A percentile compares a stretch with the other conserved stretches of the same genome.
Conservation (phyloP, 2,113 vertebrate species). For the Coregonus clupeaformis region DNA sequence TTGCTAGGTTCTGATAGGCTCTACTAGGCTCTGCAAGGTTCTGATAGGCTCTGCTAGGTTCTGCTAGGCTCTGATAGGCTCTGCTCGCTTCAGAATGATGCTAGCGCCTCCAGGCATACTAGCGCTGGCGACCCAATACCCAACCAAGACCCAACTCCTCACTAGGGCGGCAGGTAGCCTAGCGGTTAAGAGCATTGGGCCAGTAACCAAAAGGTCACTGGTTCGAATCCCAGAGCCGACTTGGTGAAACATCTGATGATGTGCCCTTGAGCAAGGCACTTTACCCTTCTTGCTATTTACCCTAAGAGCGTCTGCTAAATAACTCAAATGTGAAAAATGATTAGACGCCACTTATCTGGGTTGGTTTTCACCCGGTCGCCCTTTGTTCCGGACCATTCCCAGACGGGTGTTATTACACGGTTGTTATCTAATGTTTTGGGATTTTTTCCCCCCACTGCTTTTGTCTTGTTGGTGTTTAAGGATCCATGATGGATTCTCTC, state of each 20-base stretch:
- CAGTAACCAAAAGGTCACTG: no score
- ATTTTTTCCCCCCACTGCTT: neutral
- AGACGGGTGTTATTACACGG: constrained; percentile 11
- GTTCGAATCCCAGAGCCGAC: no score
- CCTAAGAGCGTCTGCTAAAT: neutral
- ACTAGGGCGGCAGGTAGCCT: no score
- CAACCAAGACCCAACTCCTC: no score
- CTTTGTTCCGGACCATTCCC: constrained; percentile 1
- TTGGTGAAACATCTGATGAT: no score
- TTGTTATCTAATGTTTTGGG: neutral
- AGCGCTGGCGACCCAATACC: constrained; percentile 7
- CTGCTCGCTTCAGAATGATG: constrained; percentile 5
- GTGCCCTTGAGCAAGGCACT: no score
- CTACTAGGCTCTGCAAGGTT: no score
- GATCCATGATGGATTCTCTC: neutral
- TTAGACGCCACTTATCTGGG: neutral
- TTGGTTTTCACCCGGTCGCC: constrained; percentile 7
- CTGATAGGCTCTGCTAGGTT: no score
- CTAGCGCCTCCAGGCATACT: constrained; percentile 8
- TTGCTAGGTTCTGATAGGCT: no score
- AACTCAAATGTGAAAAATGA: neutral
- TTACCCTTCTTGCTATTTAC: no score
- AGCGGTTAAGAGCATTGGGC: no score
- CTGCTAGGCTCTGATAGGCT: no score
- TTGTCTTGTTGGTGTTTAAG: neutral